Evolutionary conservation across 2,888 invertebrate genomes (phyloP).

Genomic region (Chalcosyrphus nemorum): DNA sequence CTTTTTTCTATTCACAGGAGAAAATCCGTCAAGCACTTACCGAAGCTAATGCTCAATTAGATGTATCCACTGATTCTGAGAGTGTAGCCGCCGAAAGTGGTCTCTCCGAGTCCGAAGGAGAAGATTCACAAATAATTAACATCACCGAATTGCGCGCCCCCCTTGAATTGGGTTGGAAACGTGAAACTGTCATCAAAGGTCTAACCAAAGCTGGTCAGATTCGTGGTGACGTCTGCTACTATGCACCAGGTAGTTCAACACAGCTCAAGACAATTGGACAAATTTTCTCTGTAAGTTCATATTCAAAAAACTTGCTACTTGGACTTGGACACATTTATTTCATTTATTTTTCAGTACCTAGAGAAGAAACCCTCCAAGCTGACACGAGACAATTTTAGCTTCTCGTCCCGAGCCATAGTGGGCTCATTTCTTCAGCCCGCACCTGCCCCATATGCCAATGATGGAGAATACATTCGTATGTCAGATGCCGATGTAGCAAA

Average conservation of each 20-base stretch:
- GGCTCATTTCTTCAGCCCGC: slow-evolving; percentile 95
- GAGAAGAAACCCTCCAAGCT: slow-evolving; percentile 88
- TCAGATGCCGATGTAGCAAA: slow-evolving; percentile 92
- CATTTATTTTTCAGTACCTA: slow-evolving; percentile 86
- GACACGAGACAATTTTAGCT: slow-evolving; percentile 94
- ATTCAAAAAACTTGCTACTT: no score
- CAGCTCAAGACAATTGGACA: slow-evolving; percentile 87
- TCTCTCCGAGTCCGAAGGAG: slow-evolving; percentile 84
- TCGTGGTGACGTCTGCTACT: slow-evolving; percentile 96
- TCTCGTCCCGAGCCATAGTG: slow-evolving; percentile 93
- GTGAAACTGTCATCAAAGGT: slow-evolving; percentile 95
- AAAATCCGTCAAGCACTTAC: slow-evolving; percentile 84
- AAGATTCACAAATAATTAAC: slow-evolving; percentile 82
- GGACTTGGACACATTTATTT: no score
- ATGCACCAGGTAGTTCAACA: slow-evolving; percentile 86
- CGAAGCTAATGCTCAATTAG: slow-evolving; percentile 84
- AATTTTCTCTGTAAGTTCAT: slow-evolving; percentile 85
- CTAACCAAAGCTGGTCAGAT: slow-evolving; percentile 93
- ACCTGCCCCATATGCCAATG: slow-evolving; percentile 84
- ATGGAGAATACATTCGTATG: slow-evolving; percentile 89
- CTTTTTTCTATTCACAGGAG: slow-evolving; percentile 80
- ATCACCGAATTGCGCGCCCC: slow-evolving; percentile 85
- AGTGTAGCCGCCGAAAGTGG: slow-evolving; percentile 84
- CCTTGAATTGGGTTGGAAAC: slow-evolving; percentile 91
- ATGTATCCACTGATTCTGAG: slow-evolving; percentile 85